Evolutionary conservation across 1,140 invertebrate genomes (phyloP).

Genomic region (Steinernema khuongi): DNA sequence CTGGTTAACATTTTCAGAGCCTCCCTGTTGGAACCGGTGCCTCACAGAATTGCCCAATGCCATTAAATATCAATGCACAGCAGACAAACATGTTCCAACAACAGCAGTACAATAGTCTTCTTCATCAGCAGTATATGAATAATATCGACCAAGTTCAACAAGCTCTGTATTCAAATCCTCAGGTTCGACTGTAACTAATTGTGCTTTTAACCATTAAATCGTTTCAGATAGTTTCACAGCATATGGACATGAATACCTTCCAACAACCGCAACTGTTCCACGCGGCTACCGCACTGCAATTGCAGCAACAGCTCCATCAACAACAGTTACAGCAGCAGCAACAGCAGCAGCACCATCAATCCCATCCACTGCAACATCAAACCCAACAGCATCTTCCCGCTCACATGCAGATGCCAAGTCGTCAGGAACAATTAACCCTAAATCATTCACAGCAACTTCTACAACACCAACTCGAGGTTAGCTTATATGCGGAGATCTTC

Average conservation of each 20-base stretch:
- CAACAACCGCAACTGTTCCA: background rate
- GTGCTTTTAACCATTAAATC: background rate
- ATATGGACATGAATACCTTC: background rate
- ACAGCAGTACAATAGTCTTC: background rate
- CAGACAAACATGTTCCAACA: background rate
- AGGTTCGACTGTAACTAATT: background rate
- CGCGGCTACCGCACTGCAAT: slow-evolving; percentile 2
- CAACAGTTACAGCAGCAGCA: slow-evolving; percentile 18
- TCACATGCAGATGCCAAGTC: background rate
- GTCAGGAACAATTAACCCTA: too few relatives aligned
- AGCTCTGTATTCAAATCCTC: slow-evolving; percentile 27
- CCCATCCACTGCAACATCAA: slow-evolving; percentile 19
- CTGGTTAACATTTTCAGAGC: background rate
- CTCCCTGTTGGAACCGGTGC: background rate
- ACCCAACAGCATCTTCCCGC: background rate
- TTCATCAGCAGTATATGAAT: slow-evolving; percentile 33
- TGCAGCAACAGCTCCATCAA: slow-evolving; percentile 29
- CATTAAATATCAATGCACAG: background rate
- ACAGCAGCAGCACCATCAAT: slow-evolving; percentile 29
- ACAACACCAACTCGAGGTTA: slow-evolving; percentile 20
- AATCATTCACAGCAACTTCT: too few relatives aligned
- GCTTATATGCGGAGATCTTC: background rate
- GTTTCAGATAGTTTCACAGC: background rate
- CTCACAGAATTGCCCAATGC: too few relatives aligned
- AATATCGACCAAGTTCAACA: background rate